These are phyloP conservation scores for Drosophila hamatofila DNA, from an alignment of 2,888 invertebrate species.

Conservation along the genomic window DNA sequence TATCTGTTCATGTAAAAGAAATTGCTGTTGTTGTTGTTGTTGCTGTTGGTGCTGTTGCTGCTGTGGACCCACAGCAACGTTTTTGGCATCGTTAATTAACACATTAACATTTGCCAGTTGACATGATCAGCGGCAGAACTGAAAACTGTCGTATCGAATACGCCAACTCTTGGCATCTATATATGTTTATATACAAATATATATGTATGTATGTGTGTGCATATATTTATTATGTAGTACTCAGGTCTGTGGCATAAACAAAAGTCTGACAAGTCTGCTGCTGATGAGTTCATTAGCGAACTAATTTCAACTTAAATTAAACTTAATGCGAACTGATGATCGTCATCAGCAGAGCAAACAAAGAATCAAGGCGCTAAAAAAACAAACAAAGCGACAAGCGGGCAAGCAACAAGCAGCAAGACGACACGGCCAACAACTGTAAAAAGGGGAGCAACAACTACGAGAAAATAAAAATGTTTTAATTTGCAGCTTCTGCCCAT, in stretches of 20 bases:
- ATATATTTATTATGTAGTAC: slow-evolving; percentile 16
- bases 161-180: slow-evolving; percentile 5
- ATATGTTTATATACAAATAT: neutral
- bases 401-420: slow-evolving; percentile 6
- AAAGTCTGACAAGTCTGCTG: slow-evolving; percentile 36
- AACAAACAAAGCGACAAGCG: slow-evolving; percentile 50
- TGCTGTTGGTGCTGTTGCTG: slow-evolving; percentile 21
- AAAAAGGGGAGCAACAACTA: slow-evolving; percentile 45
- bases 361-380: slow-evolving; percentile 64
- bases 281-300: slow-evolving; percentile 84
- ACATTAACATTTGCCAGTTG: slow-evolving; percentile 82
- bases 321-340: slow-evolving; percentile 83
- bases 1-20: slow-evolving; percentile 33
- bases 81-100: slow-evolving; percentile 83
- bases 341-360: slow-evolving; percentile 81
- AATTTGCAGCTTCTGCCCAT: slow-evolving; percentile 82
- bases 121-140: slow-evolving; percentile 2
- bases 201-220: neutral
- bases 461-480: slow-evolving; percentile 70
- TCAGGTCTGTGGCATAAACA: slow-evolving; percentile 36
- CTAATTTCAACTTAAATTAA: slow-evolving; percentile 84
- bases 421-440: slow-evolving; percentile 39
- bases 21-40: slow-evolving; percentile 37
- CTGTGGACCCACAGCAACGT: slow-evolving; percentile 80
- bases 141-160: slow-evolving; percentile 10